Evolutionary conservation across 2,113 vertebrate species (phyloP), one percentile per base, ranked within the genome.

Genomic region (Cnemophilus loriae): DNA sequence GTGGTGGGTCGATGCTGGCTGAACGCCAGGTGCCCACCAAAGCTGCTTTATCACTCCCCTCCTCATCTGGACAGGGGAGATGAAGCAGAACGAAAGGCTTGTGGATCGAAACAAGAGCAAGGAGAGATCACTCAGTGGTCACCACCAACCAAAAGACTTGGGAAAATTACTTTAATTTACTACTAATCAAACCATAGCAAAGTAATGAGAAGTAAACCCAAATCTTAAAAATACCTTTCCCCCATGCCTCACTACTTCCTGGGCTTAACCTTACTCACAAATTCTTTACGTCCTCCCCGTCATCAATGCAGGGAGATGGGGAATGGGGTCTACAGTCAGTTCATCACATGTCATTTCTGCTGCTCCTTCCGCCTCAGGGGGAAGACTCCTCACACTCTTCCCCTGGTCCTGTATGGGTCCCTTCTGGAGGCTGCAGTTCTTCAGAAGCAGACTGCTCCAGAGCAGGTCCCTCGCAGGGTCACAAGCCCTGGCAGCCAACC

Each of bases 91-190:
- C 0, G 0, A 55, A 69, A 83, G 9, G 20, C 9, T 63, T 11
- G 7, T 71, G 24, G 3, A 11, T 41, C 0, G 0, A 32, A n/a
- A 27, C 11, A 41, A 26, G 47, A 35, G 8, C 30, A 76, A 35
- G 17, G 18, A 63, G 26, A 28, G 11, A 69, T 27, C 41, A 20
- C 32, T 55, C 41, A 49, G 22, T 32, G 35, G 26, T 20, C 32
- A 33, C 12, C 1, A 3, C 23, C 26, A 20, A 53, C 6, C 8
- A 42, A 69, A 8, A 32, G 26, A 16, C 30, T 41, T 33, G 5
- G 30, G 21, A 39, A 61, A 69, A 83, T 6, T 30, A 19, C 5
- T 21, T 82, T 60, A 41, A 55, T 47, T 69, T 27, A 23, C 19
- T 35, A 16, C 15, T 39, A 41, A 76, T 35, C 30, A 83, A 41